These are phyloP conservation scores for Calephelis perditalis DNA, from an alignment of 2,888 invertebrate genomes.

Conservation along the genomic window DNA sequence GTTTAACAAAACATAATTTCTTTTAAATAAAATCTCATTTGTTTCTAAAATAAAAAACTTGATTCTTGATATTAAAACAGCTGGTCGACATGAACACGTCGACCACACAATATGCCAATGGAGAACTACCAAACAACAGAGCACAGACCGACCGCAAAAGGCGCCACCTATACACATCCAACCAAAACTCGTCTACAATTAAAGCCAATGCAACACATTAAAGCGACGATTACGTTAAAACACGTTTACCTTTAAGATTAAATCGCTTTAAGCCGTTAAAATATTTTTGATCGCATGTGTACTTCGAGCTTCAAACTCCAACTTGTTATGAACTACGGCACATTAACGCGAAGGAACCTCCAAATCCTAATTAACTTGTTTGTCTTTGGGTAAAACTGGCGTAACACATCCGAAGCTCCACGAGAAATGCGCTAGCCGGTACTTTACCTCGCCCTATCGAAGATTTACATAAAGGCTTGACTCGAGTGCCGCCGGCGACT, in stretches of 20 bases:
- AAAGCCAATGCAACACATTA: conserved; percentile 31
- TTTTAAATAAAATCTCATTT: not conserved
- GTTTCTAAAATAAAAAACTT: conserved; percentile 6
- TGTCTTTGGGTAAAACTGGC: conserved; percentile 12
- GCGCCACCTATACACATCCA: conserved; percentile 18
- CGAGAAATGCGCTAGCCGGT: conserved; percentile 52
- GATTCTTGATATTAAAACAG: not conserved
- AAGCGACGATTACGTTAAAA: conserved; percentile 33
- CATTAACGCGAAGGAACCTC: conserved; percentile 7
- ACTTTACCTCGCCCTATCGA: conserved; percentile 57
- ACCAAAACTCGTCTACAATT: conserved; percentile 23
- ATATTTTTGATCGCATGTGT: conserved; percentile 14
- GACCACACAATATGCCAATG: conserved; percentile 8
- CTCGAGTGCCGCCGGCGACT: conserved; percentile 63
- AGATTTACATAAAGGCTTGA: conserved; percentile 50
- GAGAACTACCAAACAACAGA: conserved; percentile 16
- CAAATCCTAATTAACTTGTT: conserved; percentile 9
- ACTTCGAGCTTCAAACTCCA: conserved; percentile 12
- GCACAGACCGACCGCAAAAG: conserved; percentile 20
- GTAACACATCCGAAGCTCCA: conserved; percentile 24
- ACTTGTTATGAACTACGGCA: not conserved
- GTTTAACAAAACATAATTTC: not conserved
- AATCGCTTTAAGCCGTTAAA: conserved; percentile 27
- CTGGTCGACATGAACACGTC: not conserved
- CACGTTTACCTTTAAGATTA: conserved; percentile 29